Percentiles rank a stretch among this genome's conserved stretches.
phyloP scores from a whole-genome alignment of 2,888 invertebrate genomes.

The Platycheirus albimanus region DNA sequence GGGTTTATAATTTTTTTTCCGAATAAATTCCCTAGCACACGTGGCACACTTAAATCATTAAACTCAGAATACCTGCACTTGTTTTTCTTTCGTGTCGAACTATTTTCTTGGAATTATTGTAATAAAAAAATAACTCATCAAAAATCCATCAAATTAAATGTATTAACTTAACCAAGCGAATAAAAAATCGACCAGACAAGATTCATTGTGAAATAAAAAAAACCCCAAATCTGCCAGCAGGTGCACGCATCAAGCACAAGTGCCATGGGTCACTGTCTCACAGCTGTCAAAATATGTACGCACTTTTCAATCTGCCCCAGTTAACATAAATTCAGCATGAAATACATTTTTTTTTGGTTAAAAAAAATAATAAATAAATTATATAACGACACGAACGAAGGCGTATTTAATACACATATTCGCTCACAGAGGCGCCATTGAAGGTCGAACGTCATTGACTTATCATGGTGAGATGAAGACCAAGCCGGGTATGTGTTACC shows the following conservation, averaged over 20 bases:
- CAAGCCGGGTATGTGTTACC: constrained; percentile 6
- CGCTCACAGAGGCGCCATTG: constrained; percentile 28
- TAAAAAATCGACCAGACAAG: no score
- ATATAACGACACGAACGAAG: constrained; percentile 7
- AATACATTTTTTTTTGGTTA: neutral
- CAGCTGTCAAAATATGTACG: constrained; percentile 59
- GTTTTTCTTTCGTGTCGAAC: no score
- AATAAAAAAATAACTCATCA: no score
- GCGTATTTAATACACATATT: neutral
- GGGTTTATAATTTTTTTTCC: no score
- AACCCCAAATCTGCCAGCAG: constrained; percentile 32
- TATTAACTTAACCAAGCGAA: no score
- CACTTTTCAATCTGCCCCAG: constrained; percentile 64
- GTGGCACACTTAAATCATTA: no score
- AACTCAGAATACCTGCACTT: no score
- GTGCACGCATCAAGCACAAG: constrained; percentile 42
- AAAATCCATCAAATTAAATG: no score
- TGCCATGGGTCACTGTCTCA: constrained; percentile 58
- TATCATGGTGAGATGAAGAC: constrained; percentile 10
- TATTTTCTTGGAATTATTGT: no score
- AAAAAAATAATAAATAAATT: neutral
- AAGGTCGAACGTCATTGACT: constrained; percentile 62
- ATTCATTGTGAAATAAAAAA: neutral
- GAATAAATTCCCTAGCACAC: no score
- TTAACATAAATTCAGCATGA: constrained; percentile 14